These are phyloP conservation scores for Drosophila eugracilis DNA, from an alignment of 1,140 invertebrate genomes.

Conservation along the genomic window DNA sequence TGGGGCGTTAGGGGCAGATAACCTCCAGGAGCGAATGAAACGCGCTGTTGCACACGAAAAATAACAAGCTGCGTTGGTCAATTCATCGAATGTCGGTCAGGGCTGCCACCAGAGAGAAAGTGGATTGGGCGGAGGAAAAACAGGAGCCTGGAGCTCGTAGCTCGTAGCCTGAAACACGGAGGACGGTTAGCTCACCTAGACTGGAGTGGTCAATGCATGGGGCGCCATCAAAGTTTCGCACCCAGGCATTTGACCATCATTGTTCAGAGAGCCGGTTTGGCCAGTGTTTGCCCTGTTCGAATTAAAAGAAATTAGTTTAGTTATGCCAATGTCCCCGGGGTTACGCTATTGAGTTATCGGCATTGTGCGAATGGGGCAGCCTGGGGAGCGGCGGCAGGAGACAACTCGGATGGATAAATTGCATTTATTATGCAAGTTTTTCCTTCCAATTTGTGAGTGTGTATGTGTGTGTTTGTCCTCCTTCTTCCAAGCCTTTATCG, in stretches of 20 bases:
- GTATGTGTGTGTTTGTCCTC: neutral
- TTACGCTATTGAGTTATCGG: constrained; percentile 22
- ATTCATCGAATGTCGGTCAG: constrained; percentile 81
- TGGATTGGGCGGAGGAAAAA: neutral
- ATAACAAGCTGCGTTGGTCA: constrained; percentile 80
- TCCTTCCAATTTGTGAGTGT: constrained; percentile 6
- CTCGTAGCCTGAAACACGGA: neutral
- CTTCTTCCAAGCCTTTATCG: neutral
- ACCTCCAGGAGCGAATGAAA: constrained; percentile 57
- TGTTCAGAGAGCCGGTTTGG: constrained; percentile 2
- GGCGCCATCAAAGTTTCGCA: constrained; percentile 43
- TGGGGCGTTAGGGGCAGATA: constrained; percentile 1
- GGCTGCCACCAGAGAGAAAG: constrained; percentile 46
- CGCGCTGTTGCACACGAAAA: constrained; percentile 78
- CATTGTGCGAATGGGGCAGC: constrained; percentile 9
- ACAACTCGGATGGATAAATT: constrained; percentile 18
- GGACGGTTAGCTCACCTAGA: neutral
- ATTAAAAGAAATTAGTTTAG: constrained; percentile 64
- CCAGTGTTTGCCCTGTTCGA: constrained; percentile 15
- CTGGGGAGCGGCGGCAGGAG: constrained; percentile 3
- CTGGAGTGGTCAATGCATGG: neutral
- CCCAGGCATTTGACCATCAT: constrained; percentile 30
- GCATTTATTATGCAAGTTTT: constrained; percentile 41
- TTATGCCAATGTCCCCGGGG: constrained; percentile 24
- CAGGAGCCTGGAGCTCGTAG: neutral